A percentile compares a stretch with the other conserved stretches of the same genome.
These are phyloP conservation scores for Hemicentrotus pulcherrimus DNA, from an alignment of 35 echinoderm and acorn worm genomes.

Conservation along the genomic window DNA sequence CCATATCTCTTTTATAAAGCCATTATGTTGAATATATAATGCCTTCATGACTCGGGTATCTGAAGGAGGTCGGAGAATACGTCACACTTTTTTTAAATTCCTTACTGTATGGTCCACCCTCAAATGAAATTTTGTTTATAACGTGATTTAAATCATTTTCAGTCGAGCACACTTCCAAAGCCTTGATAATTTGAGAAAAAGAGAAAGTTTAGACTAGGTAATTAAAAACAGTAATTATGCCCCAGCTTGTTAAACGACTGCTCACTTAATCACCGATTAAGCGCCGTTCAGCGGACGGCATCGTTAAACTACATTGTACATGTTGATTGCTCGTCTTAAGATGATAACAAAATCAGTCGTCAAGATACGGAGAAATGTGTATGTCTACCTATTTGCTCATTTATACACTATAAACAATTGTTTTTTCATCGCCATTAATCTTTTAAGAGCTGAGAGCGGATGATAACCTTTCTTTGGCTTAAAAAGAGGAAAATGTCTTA, in stretches of 20 bases:
- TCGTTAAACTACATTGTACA: too few relatives aligned
- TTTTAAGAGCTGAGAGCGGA: too few relatives aligned
- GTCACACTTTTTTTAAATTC: neutral
- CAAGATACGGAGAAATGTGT: too few relatives aligned
- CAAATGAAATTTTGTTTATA: too few relatives aligned
- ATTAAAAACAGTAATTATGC: neutral
- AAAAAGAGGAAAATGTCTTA: too few relatives aligned
- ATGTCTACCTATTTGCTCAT: too few relatives aligned
- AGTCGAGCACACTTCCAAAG: neutral
- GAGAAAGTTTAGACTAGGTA: neutral
- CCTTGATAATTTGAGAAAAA: neutral
- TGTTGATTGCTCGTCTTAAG: too few relatives aligned
- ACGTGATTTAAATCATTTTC: neutral
- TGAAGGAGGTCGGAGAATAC: neutral
- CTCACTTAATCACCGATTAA: neutral
- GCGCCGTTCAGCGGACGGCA: too few relatives aligned
- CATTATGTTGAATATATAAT: neutral
- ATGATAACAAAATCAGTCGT: too few relatives aligned
- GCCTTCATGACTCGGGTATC: neutral
- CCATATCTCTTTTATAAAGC: neutral
- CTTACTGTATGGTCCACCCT: neutral
- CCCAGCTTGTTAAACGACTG: neutral
- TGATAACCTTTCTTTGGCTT: too few relatives aligned
- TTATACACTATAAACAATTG: too few relatives aligned
- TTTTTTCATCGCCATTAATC: too few relatives aligned